phyloP scores from a whole-genome alignment of 64 coral and sea anemone genomes.

The Stichodactyla helianthus region DNA sequence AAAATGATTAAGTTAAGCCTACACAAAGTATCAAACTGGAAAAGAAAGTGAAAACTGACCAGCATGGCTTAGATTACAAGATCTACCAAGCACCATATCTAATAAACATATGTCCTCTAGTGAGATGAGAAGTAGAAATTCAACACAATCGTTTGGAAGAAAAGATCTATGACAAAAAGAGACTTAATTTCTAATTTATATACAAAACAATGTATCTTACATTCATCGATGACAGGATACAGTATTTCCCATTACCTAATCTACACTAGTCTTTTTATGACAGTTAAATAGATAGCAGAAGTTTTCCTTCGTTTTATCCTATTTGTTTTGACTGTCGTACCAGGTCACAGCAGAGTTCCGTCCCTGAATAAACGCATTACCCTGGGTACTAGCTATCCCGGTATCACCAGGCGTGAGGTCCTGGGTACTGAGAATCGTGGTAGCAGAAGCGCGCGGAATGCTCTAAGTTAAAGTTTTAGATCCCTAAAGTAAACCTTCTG shows the following conservation, averaged over 20 bases:
- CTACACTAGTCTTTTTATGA: neutral
- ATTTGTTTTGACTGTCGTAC: neutral
- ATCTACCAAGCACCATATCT: neutral
- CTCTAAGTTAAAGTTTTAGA: neutral
- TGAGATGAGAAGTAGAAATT: neutral
- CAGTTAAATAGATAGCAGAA: neutral
- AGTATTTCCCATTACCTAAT: neutral
- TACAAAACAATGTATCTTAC: conserved; percentile 8
- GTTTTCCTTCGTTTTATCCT: too few relatives aligned
- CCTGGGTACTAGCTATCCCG: neutral
- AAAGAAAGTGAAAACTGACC: neutral
- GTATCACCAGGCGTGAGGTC: neutral
- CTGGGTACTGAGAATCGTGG: neutral
- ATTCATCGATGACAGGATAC: neutral
- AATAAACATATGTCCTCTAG: neutral
- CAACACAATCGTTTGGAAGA: neutral
- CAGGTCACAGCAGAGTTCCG: neutral
- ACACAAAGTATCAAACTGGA: neutral
- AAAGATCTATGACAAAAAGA: neutral
- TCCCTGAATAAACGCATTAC: neutral
- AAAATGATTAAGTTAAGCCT: neutral
- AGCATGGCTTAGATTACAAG: neutral
- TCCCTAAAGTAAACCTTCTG: neutral
- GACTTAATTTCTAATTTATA: neutral
- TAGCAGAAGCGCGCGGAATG: neutral